Conservation (phyloP, 2,113 vertebrate species). For the Sylvicapra grimmia region DNA sequence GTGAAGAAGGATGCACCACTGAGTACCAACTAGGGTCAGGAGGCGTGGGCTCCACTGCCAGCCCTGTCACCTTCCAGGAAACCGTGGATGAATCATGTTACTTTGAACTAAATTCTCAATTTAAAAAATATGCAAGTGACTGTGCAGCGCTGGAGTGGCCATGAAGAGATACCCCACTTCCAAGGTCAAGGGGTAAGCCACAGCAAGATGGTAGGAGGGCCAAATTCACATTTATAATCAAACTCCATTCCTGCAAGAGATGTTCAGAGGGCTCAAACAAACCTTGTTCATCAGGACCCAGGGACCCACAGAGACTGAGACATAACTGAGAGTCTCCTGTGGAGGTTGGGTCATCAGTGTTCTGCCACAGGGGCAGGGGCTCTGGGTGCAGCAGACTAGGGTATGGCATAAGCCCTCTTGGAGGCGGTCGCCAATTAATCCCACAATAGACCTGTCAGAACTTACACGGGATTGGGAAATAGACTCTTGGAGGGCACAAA, state of each 20-base stretch:
- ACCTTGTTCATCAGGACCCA: background rate
- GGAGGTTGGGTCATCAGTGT: background rate
- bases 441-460: background rate
- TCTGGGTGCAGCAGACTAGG: background rate
- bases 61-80: background rate
- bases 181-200: background rate
- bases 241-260: background rate
- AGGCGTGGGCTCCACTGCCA: fast-evolving
- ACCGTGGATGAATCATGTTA: background rate
- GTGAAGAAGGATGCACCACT: background rate
- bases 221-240: background rate
- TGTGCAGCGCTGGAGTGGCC: fast-evolving
- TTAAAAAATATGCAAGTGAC: background rate
- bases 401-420: background rate
- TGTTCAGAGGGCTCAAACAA: background rate
- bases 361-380: background rate
- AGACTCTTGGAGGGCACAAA: background rate
- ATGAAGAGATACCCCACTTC: background rate
- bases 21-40: background rate
- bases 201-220: fast-evolving
- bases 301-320: background rate
- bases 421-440: fast-evolving
- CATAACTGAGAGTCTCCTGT: background rate
- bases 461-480: background rate
- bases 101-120: background rate